Percentiles rank a stretch among this genome's conserved stretches.
These are phyloP conservation scores for Proctacanthus coquilletti DNA, from an alignment of 1,140 invertebrate genomes.

Conservation along the genomic window DNA sequence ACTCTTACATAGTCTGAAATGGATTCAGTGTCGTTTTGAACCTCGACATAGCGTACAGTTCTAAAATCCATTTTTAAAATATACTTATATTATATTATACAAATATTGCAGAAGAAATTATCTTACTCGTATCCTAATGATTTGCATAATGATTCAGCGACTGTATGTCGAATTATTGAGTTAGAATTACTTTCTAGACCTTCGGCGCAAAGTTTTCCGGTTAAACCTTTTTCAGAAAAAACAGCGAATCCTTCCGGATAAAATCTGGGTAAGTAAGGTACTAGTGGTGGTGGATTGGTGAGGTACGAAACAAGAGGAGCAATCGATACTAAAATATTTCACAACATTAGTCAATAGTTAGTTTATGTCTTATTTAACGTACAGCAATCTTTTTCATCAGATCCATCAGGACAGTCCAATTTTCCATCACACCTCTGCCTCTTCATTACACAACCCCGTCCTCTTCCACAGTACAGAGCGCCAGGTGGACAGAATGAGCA, in stretches of 20 bases:
- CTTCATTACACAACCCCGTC: conserved; percentile 52
- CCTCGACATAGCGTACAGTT: conserved; percentile 33
- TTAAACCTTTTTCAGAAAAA: conserved; percentile 65
- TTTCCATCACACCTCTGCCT: conserved; percentile 64
- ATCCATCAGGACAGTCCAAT: conserved; percentile 67
- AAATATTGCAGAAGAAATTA: not conserved
- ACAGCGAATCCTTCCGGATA: conserved; percentile 59
- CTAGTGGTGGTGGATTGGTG: conserved; percentile 36
- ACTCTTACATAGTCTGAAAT: conserved; percentile 55
- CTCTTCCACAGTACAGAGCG: conserved; percentile 59
- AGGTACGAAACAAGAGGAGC: conserved; percentile 46
- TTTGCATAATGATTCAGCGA: conserved; percentile 60
- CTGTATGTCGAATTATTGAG: conserved; percentile 38
- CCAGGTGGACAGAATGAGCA: conserved; percentile 58
- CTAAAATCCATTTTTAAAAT: not conserved
- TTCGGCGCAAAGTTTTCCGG: conserved; percentile 65
- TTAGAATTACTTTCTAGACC: conserved; percentile 36
- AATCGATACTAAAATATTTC: conserved; percentile 45
- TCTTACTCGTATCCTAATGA: conserved; percentile 57
- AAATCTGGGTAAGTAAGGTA: conserved; percentile 49
- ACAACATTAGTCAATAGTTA: conserved; percentile 1
- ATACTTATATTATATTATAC: not conserved
- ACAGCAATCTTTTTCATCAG: conserved; percentile 74
- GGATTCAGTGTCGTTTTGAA: conserved; percentile 36
- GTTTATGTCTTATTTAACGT: conserved; percentile 30